Conservation (phyloP, 1,140 invertebrate genomes). For the Chrysomallon squamiferum region DNA sequence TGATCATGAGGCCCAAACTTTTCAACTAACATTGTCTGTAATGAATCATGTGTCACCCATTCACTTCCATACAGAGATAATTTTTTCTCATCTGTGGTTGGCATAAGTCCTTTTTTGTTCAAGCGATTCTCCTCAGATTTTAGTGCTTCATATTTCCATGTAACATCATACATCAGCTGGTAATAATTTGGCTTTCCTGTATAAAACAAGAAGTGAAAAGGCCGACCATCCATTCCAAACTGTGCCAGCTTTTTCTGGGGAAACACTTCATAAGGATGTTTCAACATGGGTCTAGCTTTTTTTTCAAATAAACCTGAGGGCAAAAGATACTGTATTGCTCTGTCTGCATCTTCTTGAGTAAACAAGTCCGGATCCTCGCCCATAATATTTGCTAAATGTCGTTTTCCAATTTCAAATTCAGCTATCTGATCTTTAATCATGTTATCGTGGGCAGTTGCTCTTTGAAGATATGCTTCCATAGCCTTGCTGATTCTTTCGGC, state of each 20-base stretch:
- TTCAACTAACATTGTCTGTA: conserved; percentile 78
- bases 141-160: conserved; percentile 71
- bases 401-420: conserved; percentile 89
- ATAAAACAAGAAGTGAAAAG: conserved; percentile 89
- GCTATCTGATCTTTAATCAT: conserved; percentile 83
- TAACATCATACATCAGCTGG: conserved; percentile 77
- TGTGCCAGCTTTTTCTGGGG: conserved; percentile 72
- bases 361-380: conserved; percentile 87
- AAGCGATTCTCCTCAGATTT: conserved; percentile 76
- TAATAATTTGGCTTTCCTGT: conserved; percentile 85
- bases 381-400: conserved; percentile 99
- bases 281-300: conserved; percentile 84
- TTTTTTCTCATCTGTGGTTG: conserved; percentile 11
- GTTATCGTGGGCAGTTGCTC: conserved; percentile 80
- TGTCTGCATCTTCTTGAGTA: conserved; percentile 86
- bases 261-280: conserved; percentile 14
- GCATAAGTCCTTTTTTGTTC: conserved; percentile 66
- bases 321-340: conserved; percentile 88
- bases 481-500: conserved; percentile 74
- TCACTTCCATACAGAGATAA: conserved; percentile 65
- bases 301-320: conserved; percentile 88
- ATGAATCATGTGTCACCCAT: conserved; percentile 75
- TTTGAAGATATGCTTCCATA: conserved; percentile 85
- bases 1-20: conserved; percentile 71
- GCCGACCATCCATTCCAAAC: conserved; percentile 87